A percentile compares a stretch with the other conserved stretches of the same genome.
Conservation (phyloP, 2,113 vertebrate species). For the Sturnira hondurensis region DNA sequence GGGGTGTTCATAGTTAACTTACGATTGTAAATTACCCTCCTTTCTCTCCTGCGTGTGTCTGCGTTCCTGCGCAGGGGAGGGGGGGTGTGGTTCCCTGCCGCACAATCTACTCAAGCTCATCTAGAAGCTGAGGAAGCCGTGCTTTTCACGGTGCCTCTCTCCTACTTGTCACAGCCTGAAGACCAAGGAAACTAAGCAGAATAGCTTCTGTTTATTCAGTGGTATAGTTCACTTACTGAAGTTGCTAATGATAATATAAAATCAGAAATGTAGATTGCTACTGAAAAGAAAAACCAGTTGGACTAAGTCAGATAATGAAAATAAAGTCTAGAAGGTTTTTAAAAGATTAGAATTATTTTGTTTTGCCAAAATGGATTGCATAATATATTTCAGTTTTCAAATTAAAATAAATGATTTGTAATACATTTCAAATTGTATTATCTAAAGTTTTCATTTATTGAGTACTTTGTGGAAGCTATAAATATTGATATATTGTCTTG, state of each 20-base stretch:
- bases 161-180: not conserved
- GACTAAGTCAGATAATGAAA: slow-evolving; percentile 49
- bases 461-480: slow-evolving; percentile 28
- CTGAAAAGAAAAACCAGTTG: slow-evolving; percentile 37
- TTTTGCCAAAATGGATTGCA: slow-evolving; percentile 37
- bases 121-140: not conserved
- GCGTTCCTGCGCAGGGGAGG: not conserved
- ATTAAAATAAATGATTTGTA: slow-evolving; percentile 55
- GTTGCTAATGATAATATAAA: slow-evolving; percentile 43
- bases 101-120: not conserved
- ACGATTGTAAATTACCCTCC: not conserved
- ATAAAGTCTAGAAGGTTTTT: slow-evolving; percentile 58
- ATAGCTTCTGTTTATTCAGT: not conserved
- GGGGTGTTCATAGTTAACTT: not conserved
- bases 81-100: not conserved
- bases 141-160: not conserved
- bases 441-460: slow-evolving; percentile 53
- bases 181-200: not conserved
- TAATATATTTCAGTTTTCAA: slow-evolving; percentile 45
- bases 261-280: slow-evolving; percentile 4
- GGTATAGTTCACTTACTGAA: not conserved
- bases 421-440: slow-evolving; percentile 58
- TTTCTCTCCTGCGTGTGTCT: not conserved
- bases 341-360: slow-evolving; percentile 59
- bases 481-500: slow-evolving; percentile 42